Base-by-base conservation (phyloP, 2,888 invertebrate species). In the Anarsia innoxiella region DNA sequence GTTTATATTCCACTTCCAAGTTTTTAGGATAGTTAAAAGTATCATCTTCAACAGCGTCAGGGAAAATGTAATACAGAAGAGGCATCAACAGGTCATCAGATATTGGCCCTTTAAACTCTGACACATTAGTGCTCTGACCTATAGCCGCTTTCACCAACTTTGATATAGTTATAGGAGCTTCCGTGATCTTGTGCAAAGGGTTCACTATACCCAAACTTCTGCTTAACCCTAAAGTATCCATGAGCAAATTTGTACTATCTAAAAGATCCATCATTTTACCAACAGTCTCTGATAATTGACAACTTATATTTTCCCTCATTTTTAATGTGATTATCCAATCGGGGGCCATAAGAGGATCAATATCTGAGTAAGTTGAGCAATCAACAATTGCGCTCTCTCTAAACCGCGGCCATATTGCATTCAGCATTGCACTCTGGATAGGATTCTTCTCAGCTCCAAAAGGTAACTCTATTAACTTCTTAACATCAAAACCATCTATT, bases 361-460 rank as follows among this genome's bases (percentile, higher is more conserved):
- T 91, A 69, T 97, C 96, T 12, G 94, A 91, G 70, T 93, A 94
- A 45, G 90, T 90, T 50, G 94, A 93, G 44, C 93, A 94, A 65
- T 99, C 98, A 1, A 95, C 90, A 14, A 96, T 90, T 40, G 93
- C 88, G 66, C 93, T 91, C 68, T 96, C 97, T 1, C 92, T 89
- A 46, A 97, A 86, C 61, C 91, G 88, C 0, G 93, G 93, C 97
- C 97, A 98, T 13, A 92, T 93, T 28, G 94, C 90, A 63, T 92
- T 91, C 10, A 96, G 71, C 44, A 90, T 80, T 14, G 96, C 86
- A 66, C 92, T 90, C 36, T 91, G 91, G 47, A 94, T 86, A 0
- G 96, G 95, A 75, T 96, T 93, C 35, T 89, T 90, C 19, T 90
- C 89, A 15, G 94, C 92, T 23, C 97, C 97, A 80, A 95, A 95